Conservation (phyloP, 2,113 vertebrate genomes). For the Hippocampus mohnikei region DNA sequence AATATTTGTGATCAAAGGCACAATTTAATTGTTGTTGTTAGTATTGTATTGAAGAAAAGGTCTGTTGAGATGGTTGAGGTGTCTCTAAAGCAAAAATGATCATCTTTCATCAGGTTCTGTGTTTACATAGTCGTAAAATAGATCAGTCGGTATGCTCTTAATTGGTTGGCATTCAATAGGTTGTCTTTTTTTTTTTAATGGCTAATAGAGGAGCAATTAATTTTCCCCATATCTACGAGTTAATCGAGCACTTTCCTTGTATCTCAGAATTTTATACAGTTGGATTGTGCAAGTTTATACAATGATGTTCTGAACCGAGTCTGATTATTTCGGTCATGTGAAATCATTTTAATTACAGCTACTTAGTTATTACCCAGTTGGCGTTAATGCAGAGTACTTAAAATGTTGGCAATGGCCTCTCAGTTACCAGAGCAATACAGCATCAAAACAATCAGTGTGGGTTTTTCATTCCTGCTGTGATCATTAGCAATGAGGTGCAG, state of each 20-base stretch:
- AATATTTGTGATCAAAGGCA: too few relatives aligned
- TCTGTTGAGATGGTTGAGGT: too few relatives aligned
- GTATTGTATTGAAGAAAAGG: too few relatives aligned
- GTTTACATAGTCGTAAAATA: too few relatives aligned
- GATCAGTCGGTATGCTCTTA: too few relatives aligned
- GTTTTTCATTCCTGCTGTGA: constrained; percentile 26
- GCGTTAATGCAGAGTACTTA: neutral
- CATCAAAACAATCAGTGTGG: constrained; percentile 36
- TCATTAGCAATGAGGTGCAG: constrained; percentile 54
- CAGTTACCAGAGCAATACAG: constrained; percentile 25
- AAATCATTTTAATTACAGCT: neutral
- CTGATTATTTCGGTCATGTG: neutral
- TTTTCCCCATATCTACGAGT: too few relatives aligned
- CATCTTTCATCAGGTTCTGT: too few relatives aligned
- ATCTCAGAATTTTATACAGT: neutral
- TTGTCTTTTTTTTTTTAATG: too few relatives aligned
- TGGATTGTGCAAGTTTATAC: neutral
- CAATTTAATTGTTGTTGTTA: too few relatives aligned
- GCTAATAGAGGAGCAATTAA: neutral
- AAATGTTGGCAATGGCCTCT: constrained; percentile 5
- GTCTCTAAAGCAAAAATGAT: too few relatives aligned
- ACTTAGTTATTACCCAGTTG: neutral
- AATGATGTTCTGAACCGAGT: neutral
- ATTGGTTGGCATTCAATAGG: too few relatives aligned
- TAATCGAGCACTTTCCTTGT: neutral